Percentiles rank a stretch among this genome's conserved stretches.
Conservation (phyloP, 2,888 invertebrate species). For the Monopis laevigella region DNA sequence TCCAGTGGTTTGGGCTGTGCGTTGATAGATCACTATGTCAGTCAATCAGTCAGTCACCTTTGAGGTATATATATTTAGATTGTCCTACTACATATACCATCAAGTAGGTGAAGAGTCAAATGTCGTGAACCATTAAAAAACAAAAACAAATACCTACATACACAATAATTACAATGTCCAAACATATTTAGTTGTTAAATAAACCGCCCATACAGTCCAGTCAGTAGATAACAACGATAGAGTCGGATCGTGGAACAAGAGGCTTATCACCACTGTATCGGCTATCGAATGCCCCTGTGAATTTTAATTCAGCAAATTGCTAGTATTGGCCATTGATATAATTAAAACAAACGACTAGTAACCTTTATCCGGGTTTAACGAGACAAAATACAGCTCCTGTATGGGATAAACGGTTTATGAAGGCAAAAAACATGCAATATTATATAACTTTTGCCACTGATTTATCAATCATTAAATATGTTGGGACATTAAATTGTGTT, state of each 20-base stretch:
- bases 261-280: constrained; percentile 34
- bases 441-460: not conserved
- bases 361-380: constrained; percentile 13
- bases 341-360: constrained; percentile 17
- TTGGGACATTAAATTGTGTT: too few relatives aligned
- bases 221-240: constrained; percentile 27
- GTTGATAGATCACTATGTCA: too few relatives aligned
- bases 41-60: too few relatives aligned
- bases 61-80: too few relatives aligned
- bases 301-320: constrained; percentile 26
- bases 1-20: too few relatives aligned
- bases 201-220: not conserved
- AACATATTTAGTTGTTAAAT: too few relatives aligned
- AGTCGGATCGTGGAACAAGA: constrained; percentile 33
- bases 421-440: not conserved
- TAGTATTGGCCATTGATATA: constrained; percentile 14
- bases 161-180: too few relatives aligned
- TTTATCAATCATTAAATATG: too few relatives aligned
- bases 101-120: too few relatives aligned
- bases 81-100: too few relatives aligned
- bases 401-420: constrained; percentile 7
- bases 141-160: too few relatives aligned
- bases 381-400: constrained; percentile 9
- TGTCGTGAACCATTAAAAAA: too few relatives aligned
- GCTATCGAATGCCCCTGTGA: constrained; percentile 23